These are phyloP conservation scores for Poeciliopsis turneri DNA, from an alignment of 2,797 vertebrate genomes.

Conservation along the genomic window DNA sequence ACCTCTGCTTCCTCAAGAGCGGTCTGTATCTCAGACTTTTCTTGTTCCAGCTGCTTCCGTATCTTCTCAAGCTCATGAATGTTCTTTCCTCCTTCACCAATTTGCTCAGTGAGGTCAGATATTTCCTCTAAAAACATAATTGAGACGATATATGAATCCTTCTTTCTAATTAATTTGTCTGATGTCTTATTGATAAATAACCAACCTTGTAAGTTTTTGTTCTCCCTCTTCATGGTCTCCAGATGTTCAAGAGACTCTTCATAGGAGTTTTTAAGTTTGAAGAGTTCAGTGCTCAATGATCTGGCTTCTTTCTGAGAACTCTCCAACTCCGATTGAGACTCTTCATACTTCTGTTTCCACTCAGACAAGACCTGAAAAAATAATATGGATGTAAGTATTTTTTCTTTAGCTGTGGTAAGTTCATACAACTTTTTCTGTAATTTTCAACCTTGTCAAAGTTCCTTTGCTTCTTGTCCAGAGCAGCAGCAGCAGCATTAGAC, in stretches of 20 bases:
- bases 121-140: conserved; percentile 74
- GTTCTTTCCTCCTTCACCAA: conserved; percentile 84
- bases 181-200: conserved; percentile 37
- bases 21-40: conserved; percentile 88
- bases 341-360: conserved; percentile 25
- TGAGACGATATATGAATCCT: neutral
- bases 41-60: conserved; percentile 87
- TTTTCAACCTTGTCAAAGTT: conserved; percentile 64
- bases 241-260: conserved; percentile 81
- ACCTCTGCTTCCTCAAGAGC: conserved; percentile 87
- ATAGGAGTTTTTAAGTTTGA: conserved; percentile 83
- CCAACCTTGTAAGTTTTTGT: conserved; percentile 84
- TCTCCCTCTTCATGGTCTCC: conserved; percentile 86
- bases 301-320: conserved; percentile 79
- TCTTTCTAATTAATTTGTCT: rapidly evolving
- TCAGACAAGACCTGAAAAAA: conserved; percentile 12
- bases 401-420: neutral
- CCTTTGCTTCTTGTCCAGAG: conserved; percentile 83
- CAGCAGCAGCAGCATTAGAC: conserved; percentile 81
- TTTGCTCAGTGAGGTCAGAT: conserved; percentile 79
- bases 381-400: neutral
- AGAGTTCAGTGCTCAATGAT: conserved; percentile 80
- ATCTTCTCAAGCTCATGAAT: conserved; percentile 86
- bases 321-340: conserved; percentile 60
- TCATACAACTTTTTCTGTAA: neutral